Evolutionary conservation across 2,797 vertebrate species (phyloP).

Genomic region (Ispidina picta): DNA sequence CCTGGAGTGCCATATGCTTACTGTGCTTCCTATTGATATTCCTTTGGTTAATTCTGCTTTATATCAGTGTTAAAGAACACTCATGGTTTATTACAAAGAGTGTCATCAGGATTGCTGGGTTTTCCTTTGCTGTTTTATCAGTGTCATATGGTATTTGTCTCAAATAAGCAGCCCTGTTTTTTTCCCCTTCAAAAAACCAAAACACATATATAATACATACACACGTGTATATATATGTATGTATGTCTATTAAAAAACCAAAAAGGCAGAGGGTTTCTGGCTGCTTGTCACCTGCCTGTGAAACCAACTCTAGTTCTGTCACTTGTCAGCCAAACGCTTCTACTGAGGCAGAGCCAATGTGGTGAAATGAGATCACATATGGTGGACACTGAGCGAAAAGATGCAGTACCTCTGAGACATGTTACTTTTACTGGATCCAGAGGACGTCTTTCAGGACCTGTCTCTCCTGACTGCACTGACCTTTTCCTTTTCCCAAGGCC

Average conservation of each 20-base stretch:
- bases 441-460: conserved; percentile 95
- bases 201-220: neutral
- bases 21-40: neutral
- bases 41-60: neutral
- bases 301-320: conserved; percentile 50
- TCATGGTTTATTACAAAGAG: neutral
- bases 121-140: neutral
- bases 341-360: conserved; percentile 79
- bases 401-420: conserved; percentile 97
- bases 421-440: conserved; percentile 99
- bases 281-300: conserved; percentile 22
- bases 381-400: conserved; percentile 81
- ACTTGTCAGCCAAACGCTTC: conserved; percentile 63
- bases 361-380: conserved; percentile 83
- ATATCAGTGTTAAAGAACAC: neutral
- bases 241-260: neutral
- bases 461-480: conserved; percentile 95
- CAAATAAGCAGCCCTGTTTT: neutral
- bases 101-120: neutral
- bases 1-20: neutral
- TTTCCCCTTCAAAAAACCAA: neutral
- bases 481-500: conserved; percentile 99
- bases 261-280: neutral
- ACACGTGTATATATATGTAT: neutral
- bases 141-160: neutral